Evolutionary conservation across 2,797 vertebrate species (phyloP).

Genomic region (Naso thynnoides): DNA sequence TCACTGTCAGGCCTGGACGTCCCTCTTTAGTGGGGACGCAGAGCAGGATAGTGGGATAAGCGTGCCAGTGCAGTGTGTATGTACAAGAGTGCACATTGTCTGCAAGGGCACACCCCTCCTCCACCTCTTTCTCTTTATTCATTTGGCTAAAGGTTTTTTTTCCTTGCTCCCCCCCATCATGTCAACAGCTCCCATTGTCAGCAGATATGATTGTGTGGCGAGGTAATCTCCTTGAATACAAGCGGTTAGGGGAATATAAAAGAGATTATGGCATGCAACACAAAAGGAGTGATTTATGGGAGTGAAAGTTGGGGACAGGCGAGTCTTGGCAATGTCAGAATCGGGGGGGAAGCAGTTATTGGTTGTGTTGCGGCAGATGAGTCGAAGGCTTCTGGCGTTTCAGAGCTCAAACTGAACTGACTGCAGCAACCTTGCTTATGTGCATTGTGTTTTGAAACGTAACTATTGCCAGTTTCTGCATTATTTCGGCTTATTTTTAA

Average conservation of each 20-base stretch:
- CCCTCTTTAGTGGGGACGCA: slow-evolving; percentile 61
- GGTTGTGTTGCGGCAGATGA: slow-evolving; percentile 14
- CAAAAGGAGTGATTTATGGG: slow-evolving; percentile 80
- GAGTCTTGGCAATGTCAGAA: slow-evolving; percentile 49
- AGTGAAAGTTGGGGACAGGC: slow-evolving; percentile 61
- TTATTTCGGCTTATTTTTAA: neutral
- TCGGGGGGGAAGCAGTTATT: slow-evolving; percentile 26
- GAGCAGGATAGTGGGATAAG: slow-evolving; percentile 51
- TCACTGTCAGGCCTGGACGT: slow-evolving; percentile 78
- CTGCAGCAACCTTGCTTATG: neutral
- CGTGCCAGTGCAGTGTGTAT: slow-evolving; percentile 42
- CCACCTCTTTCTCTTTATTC: slow-evolving; percentile 59
- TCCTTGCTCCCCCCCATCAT: slow-evolving; percentile 17
- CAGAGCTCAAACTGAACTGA: slow-evolving; percentile 13
- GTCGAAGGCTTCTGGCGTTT: slow-evolving; percentile 21
- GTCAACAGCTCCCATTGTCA: slow-evolving; percentile 77
- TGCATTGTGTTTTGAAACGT: neutral
- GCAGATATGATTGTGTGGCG: slow-evolving; percentile 75
- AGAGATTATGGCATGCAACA: slow-evolving; percentile 64
- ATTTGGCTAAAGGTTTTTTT: slow-evolving; percentile 52
- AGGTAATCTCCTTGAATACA: slow-evolving; percentile 71
- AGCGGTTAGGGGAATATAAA: slow-evolving; percentile 71
- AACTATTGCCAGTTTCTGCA: neutral
- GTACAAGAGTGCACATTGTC: slow-evolving; percentile 60
- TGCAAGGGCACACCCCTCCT: slow-evolving; percentile 54